Conservation (phyloP, 2,113 vertebrate genomes). For the Apeltes quadracus region DNA sequence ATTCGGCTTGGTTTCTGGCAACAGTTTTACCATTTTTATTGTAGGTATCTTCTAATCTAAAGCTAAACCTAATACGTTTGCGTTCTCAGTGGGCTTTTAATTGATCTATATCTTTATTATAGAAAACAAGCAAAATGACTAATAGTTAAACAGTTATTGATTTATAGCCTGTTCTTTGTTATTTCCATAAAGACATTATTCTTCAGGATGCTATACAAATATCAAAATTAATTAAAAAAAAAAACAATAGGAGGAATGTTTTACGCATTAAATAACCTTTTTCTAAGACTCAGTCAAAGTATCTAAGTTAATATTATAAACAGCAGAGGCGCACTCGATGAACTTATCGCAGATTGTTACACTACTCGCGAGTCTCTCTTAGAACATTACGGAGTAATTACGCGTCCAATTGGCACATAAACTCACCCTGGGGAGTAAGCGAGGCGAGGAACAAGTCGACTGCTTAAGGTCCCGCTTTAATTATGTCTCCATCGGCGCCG, state of each 20-base stretch:
- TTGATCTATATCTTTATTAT: neutral
- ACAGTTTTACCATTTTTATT: conserved; percentile 23
- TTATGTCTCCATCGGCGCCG: conserved; percentile 5
- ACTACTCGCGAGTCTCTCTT: neutral
- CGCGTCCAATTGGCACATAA: neutral
- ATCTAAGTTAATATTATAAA: neutral
- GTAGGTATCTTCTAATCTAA: conserved; percentile 28
- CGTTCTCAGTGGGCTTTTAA: too few species aligned
- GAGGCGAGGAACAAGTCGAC: neutral
- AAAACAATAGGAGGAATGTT: neutral
- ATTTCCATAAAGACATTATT: neutral
- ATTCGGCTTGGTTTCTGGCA: conserved; percentile 30
- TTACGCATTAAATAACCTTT: too few species aligned
- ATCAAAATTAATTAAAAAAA: neutral
- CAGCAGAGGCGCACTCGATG: neutral
- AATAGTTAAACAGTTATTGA: conserved; percentile 10
- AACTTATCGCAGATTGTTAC: neutral
- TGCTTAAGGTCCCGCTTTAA: conserved; percentile 7
- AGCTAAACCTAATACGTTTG: conserved; percentile 19
- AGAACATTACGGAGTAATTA: neutral
- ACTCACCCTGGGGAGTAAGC: conserved; percentile 47
- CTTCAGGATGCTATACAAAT: neutral
- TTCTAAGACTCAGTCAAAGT: neutral
- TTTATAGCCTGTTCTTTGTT: neutral
- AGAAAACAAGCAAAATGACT: neutral